phyloP scores from a whole-genome alignment of 2,888 invertebrate species.

The Brachycybe producta region DNA sequence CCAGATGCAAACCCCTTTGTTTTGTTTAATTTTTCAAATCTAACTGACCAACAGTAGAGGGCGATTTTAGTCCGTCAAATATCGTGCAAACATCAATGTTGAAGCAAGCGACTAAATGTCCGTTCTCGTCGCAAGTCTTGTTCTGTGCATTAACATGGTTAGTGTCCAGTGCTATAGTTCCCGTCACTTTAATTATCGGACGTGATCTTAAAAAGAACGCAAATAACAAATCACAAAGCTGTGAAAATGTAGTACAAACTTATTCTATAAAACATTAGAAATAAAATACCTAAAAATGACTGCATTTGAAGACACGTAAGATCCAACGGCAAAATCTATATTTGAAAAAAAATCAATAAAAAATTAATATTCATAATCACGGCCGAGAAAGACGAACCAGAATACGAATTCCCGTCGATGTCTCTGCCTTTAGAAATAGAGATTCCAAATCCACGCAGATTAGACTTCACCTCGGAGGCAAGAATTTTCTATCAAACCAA shows the following conservation, averaged over 20 bases:
- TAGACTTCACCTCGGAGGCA: constrained; percentile 33
- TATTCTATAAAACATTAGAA: constrained; percentile 30
- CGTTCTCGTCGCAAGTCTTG: constrained; percentile 11
- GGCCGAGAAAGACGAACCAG: constrained; percentile 36
- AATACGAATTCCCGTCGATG: constrained; percentile 46
- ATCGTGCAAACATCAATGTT: not conserved
- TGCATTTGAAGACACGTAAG: constrained; percentile 44
- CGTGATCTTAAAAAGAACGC: constrained; percentile 6
- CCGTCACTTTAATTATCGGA: constrained; percentile 9
- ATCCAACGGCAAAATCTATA: constrained; percentile 36
- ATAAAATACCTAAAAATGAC: constrained; percentile 42
- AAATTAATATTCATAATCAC: not conserved
- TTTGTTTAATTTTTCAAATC: too few species aligned
- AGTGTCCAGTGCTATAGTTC: constrained; percentile 6
- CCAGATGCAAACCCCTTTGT: too few species aligned
- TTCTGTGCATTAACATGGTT: constrained; percentile 10
- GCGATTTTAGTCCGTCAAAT: constrained; percentile 6
- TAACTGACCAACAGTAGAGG: constrained; percentile 2
- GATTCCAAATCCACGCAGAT: constrained; percentile 44
- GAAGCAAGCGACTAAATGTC: constrained; percentile 13
- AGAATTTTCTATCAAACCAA: constrained; percentile 41
- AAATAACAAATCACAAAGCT: not conserved
- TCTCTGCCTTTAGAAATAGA: constrained; percentile 47
- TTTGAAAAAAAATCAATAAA: constrained; percentile 23
- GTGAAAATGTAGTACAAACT: not conserved